Conservation (phyloP, 2,797 vertebrate genomes). For the Odontamblyopus lacepedii region DNA sequence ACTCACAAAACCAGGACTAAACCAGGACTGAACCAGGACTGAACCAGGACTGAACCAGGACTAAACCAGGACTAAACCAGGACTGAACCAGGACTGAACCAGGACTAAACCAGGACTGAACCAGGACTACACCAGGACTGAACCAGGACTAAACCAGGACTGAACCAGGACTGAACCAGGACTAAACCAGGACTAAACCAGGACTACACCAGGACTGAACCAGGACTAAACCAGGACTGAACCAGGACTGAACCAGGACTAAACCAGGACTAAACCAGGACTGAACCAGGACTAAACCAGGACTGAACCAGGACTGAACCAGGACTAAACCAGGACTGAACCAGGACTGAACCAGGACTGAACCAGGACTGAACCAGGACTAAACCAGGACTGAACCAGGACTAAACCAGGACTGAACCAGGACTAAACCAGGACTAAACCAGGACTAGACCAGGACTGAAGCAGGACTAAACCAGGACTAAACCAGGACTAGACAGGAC, state of each 20-base stretch:
- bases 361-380: neutral
- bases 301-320: neutral
- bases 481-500: too few relatives aligned
- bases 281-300: neutral
- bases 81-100: too few relatives aligned
- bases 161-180: neutral
- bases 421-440: neutral
- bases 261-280: neutral
- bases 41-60: too few relatives aligned
- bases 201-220: neutral
- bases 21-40: too few relatives aligned
- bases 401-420: neutral
- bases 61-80: neutral
- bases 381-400: neutral
- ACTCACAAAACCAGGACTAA: neutral
- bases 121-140: too few relatives aligned
- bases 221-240: neutral
- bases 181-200: neutral
- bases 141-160: too few relatives aligned
- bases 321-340: neutral
- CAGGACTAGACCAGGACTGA: neutral
- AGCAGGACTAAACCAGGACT: neutral
- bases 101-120: too few relatives aligned
- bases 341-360: neutral
- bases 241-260: slow-evolving; percentile 1